Conservation (phyloP, 1,140 invertebrate genomes). For the Meloidogyne floridensis region DNA sequence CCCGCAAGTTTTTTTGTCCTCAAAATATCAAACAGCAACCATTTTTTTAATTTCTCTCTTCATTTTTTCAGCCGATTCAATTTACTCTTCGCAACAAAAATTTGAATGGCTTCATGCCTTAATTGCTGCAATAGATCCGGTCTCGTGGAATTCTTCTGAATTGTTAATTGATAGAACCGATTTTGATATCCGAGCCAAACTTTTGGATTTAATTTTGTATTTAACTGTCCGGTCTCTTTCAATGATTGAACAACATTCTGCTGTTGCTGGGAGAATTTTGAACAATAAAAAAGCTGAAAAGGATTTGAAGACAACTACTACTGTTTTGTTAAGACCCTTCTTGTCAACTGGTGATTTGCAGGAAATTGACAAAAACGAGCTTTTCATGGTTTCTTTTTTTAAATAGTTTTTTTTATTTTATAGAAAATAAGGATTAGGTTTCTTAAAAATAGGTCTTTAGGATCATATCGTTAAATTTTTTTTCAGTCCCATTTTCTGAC, state of each 20-base stretch:
- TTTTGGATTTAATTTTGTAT: constrained; percentile 56
- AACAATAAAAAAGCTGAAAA: neutral
- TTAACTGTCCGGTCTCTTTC: constrained; percentile 54
- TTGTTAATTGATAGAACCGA: constrained; percentile 27
- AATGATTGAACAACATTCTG: constrained; percentile 59
- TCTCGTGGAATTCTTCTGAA: constrained; percentile 23
- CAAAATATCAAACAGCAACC: neutral
- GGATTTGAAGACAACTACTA: constrained; percentile 42
- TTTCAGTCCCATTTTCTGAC: too few species aligned
- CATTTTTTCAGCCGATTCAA: constrained; percentile 35
- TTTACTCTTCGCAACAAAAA: constrained; percentile 26
- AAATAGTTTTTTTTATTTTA: neutral
- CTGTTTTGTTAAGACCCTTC: constrained; percentile 61
- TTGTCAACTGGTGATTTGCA: constrained; percentile 40
- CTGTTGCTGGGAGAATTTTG: constrained; percentile 43
- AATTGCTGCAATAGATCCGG: constrained; percentile 43
- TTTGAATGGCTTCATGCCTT: constrained; percentile 42
- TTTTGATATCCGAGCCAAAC: constrained; percentile 48
- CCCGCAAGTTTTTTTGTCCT: neutral
- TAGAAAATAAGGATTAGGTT: too few species aligned
- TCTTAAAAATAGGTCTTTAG: too few species aligned
- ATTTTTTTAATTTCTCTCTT: constrained; percentile 8
- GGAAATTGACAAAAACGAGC: constrained; percentile 36
- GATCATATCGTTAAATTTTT: too few species aligned
- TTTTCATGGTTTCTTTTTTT: constrained; percentile 41